Base-by-base conservation (phyloP, 2,797 vertebrate species). In the Lutjanus campechanus region DNA sequence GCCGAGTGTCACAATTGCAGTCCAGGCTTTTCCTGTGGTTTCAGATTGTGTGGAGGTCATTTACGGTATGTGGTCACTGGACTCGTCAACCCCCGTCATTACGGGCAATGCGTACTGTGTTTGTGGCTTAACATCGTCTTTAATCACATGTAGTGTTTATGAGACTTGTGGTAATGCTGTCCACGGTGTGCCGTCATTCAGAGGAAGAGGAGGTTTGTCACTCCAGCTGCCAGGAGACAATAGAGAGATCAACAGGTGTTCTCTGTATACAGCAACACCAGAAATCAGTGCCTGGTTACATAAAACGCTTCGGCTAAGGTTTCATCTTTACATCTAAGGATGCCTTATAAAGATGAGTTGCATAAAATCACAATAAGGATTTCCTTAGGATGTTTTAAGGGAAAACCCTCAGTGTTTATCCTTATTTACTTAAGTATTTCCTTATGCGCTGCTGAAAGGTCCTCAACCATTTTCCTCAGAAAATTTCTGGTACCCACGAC, bases 1-100 rank as follows among this genome's bases (percentile, higher is more conserved):
- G 73, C 71, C 1, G 79, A 85, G 79, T 87, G 89, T 87, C 89
- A 89, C 85, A 58, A 50, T 67, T 64, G 66, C 72, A 88, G 66
- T 11, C 9, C 43, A 54, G 75, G 63, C 61, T 65, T 75, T 85
- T 70, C 51, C 75, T 85, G 87, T 80, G 88, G 76, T 77, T 66
- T 76, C 61, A 77, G 73, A 61, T 77, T 50, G 51, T 50, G 58
- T 17, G 69, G 69, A 64, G 70, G 66, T 79, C 51, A 53, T 60
- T 69, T 22, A 72, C 69, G 76, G 60, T 46, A 69, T 79, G 81
- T 62, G 68, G 36, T 73, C 36, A 55, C 19, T 74, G 44, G 51
- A 40, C 41, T 60, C 1, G 1, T 44, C 44, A 73, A 19, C 12
- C 20, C 36, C 43, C 65, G 75, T 72, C 40, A 67, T 84, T 73